Evolutionary conservation across 2,797 vertebrate species (phyloP).

Genomic region (Ctenochaetus hawaiiensis): DNA sequence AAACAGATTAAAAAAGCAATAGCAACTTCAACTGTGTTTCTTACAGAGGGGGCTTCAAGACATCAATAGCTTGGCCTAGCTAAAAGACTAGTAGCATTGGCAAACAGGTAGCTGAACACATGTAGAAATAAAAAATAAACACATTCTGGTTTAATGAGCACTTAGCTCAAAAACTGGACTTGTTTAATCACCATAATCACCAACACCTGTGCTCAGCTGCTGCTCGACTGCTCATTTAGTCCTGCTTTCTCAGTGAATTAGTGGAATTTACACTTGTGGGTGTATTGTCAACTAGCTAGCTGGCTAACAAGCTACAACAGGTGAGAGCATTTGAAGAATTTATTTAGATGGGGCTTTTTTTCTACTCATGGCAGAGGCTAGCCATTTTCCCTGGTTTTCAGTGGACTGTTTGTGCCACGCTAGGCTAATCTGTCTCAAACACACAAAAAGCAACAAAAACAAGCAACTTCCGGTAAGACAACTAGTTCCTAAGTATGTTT

Average conservation of each 20-base stretch:
- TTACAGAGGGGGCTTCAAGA: neutral
- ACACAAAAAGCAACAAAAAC: neutral
- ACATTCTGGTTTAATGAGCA: neutral
- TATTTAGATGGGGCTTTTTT: neutral
- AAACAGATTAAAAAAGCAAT: neutral
- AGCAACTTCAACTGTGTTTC: neutral
- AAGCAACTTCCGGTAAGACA: neutral
- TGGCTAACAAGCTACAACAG: neutral
- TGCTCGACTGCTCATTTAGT: too few relatives aligned
- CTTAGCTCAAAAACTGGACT: neutral
- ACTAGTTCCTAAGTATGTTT: neutral
- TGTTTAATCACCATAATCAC: neutral
- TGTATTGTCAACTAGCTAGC: neutral
- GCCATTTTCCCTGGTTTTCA: neutral
- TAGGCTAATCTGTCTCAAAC: neutral
- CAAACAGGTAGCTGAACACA: neutral
- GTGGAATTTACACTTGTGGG: too few relatives aligned
- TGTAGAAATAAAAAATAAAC: neutral
- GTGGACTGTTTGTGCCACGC: neutral
- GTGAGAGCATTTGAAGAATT: neutral
- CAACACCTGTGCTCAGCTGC: constrained; percentile 4
- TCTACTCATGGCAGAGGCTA: neutral
- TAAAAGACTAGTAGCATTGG: neutral
- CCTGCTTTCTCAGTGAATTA: too few relatives aligned
- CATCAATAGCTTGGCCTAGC: constrained; percentile 23